A percentile compares a stretch with the other conserved stretches of the same genome.
phyloP scores from a whole-genome alignment of 1,140 invertebrate species.

The Parapsyche elsis region DNA sequence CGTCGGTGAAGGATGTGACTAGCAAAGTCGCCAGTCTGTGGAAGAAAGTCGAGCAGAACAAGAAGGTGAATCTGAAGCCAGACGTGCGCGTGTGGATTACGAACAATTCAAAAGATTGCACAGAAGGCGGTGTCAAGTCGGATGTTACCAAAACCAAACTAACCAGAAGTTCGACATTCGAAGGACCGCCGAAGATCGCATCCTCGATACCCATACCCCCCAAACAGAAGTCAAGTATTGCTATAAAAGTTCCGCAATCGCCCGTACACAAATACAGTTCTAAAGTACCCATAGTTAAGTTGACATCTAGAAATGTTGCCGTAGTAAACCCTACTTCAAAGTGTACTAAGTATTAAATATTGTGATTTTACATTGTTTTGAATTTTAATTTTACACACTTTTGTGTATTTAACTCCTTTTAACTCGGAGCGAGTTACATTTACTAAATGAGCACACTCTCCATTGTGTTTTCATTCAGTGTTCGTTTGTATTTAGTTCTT shows the following conservation, averaged over 20 bases:
- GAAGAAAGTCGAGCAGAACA: slow-evolving; percentile 86
- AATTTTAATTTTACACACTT: no score
- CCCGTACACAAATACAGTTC: slow-evolving; percentile 43
- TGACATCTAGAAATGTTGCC: neutral
- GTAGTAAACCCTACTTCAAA: slow-evolving; percentile 5
- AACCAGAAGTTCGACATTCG: slow-evolving; percentile 78
- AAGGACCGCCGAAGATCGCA: slow-evolving; percentile 66
- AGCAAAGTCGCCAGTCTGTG: slow-evolving; percentile 91
- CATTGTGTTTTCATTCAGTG: no score
- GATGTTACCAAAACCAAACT: slow-evolving; percentile 62
- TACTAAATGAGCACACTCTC: no score
- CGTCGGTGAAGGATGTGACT: slow-evolving; percentile 77
- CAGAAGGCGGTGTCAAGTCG: slow-evolving; percentile 54
- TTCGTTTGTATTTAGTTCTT: no score
- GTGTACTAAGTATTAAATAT: neutral
- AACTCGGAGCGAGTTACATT: no score
- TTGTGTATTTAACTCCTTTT: no score
- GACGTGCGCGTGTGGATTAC: slow-evolving; percentile 76
- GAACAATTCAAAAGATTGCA: slow-evolving; percentile 57
- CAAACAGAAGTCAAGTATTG: slow-evolving; percentile 65
- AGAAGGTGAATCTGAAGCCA: slow-evolving; percentile 70
- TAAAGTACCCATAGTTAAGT: slow-evolving; percentile 49
- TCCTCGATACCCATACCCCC: slow-evolving; percentile 57
- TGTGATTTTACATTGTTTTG: neutral
- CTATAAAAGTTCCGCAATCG: slow-evolving; percentile 60